Evolutionary conservation across 1,140 invertebrate genomes (phyloP), one percentile per base, ranked within the genome.

Genomic region (Acyrthosiphon pisum): DNA sequence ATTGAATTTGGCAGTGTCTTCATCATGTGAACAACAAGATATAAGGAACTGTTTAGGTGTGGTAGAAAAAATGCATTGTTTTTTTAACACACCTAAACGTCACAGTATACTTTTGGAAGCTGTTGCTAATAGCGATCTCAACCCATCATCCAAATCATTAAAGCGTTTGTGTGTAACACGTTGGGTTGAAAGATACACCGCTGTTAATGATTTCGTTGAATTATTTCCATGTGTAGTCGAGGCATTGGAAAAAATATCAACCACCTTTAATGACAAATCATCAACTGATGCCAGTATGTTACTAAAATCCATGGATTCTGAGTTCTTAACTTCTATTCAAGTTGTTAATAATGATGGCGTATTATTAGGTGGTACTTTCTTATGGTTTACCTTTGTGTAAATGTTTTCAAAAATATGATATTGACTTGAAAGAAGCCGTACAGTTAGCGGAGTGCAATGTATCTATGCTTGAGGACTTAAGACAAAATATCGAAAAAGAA

Each of bases 351-450:
- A 11, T 88, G n/a, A n/a, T 30, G 1, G 3, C 4, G 26, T 60
- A 60, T 60, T 60, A 60, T 0, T 35, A 89, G 50, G 48, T 89
- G 50, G n/a, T 89, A 35, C 37, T 89, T 89, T 89, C 48, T 20
- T 53, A 89, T 89, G 87, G 87, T n/a, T 89, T 89, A 53, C 87
- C 87, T n/a, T 53, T 89, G n/a, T 89, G 87, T 89, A 89, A 89
- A 89, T 89, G 48, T 89, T 89, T 89, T 20, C 87, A 89, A 89
- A 89, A 89, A 53, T 23, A n/a, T 89, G n/a, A 53, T 53, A 89
- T 89, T 89, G 87, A 53, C 22, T 20, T 89, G 26, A 89, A 89
- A 35, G 87, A 89, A 89, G 48, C 48, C 35, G 48, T 89, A 50
- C 9, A 89, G 30, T 89, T 89, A 50, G 87, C 87, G 1, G 87